Evolutionary conservation across 2,888 invertebrate genomes (phyloP), one percentile per base, ranked within the genome.

Genomic region (Chirona hameri): DNA sequence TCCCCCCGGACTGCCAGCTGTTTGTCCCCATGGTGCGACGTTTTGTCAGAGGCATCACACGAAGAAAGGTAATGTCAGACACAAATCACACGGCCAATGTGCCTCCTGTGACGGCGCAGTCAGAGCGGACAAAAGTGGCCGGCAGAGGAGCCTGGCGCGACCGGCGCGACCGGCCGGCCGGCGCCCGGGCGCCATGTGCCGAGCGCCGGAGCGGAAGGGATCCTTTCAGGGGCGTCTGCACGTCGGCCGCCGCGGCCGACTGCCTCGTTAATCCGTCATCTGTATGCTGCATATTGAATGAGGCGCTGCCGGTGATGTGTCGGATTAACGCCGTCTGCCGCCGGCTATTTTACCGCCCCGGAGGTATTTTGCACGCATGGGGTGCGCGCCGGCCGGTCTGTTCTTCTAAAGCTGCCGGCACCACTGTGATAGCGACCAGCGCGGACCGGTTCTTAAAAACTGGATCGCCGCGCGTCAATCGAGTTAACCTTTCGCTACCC

Each of bases 41-140:
- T 72, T 72, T 72, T 72, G 72, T 72, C 72, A 29, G 72, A 72
- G 15, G 29, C 31, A 31, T 72, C 72, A 72, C 72, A 12, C 29
- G 18, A 14, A 72, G 72, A 72, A 72, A 72, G 72, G 72, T 72
- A 72, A 72, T 72, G 72, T 18, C 72, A 72, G 72, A 72, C 72
- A 72, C 72, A 72, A 72, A 72, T 72, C 72, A 72, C 31, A 72
- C 72, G 72, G 72, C 29, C 72, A 72, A 72, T 72, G 72, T 72
- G 31, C 72, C 31, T 1, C 18, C 72, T 18, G 72, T 72, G 72
- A 72, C 72, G 72, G 31, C 72, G 18, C 5, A 29, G 72, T 72
- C 72, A 31, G 27, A 29, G 27, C 29, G 31, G 15, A 72, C 72
- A 72, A 72, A 72, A 18, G 31, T 31, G 72, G 15, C 72, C 72